Evolutionary conservation across 2,888 invertebrate genomes (phyloP), one percentile per base, ranked within the genome.

Genomic region (Drosophila parthenogenetica): DNA sequence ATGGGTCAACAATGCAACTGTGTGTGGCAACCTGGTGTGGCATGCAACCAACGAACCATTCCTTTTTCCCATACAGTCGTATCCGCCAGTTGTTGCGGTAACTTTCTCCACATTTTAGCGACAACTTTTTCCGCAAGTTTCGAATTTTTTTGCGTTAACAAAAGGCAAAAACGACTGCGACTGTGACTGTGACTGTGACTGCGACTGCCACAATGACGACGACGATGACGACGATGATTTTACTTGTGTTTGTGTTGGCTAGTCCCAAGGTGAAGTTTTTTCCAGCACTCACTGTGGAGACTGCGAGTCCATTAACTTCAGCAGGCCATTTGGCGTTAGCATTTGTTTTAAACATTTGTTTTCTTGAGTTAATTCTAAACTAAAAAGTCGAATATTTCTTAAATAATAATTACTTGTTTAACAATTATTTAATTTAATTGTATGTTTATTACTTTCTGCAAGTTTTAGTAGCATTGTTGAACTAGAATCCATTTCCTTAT

Each of bases 31-130:
- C 46, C 54, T 46, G 54, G 54, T 22, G 32, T 57, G 66, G 73
- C 74, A 57, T 53, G 32, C 51, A 50, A 19, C 48, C 46, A 37
- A 39, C 14, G 13, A 46, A 16, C 43, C 17, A 25, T n/a, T 39
- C 39, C 55, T 59, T 50, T 61, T 57, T 29, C 42, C 65, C 49
- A 45, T 32, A 29, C 63, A 62, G 67, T 79, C 55, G 42, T 71
- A 39, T 61, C 39, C 61, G 55, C 58, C 79, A 72, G 71, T 86
- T 73, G 71, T 77, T 88, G 82, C 87, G 68, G 82, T 67, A 83
- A 83, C 87, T 88, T 88, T 83, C 84, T 81, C 84, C 87, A 88
- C 89, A 83, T 87, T 83, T 83, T 84, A 84, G 83, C 81, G 89
- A 81, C 87, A 88, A 87, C 81, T 88, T 83, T 83, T 86, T 88